Conservation (phyloP, 2,888 invertebrate genomes). For the Apeira syringaria region DNA sequence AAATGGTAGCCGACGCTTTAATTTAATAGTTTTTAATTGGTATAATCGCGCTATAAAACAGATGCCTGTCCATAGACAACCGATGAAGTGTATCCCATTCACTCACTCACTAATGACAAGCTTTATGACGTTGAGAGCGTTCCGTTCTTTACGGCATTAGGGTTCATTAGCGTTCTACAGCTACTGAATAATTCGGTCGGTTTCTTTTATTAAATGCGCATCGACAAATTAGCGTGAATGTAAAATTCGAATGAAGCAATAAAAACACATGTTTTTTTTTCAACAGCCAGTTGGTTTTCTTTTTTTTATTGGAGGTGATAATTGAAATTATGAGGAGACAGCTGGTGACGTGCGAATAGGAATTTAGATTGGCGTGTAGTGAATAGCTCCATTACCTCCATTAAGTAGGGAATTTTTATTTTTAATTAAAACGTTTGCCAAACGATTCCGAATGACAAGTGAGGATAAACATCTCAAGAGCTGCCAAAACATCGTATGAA, state of each 20-base stretch:
- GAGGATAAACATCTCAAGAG: constrained; percentile 6
- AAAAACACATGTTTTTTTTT: constrained; percentile 69
- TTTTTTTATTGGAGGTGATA: constrained; percentile 76
- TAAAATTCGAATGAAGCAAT: constrained; percentile 77
- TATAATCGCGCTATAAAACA: constrained; percentile 73
- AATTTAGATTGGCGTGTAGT: constrained; percentile 57
- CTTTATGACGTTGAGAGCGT: constrained; percentile 49
- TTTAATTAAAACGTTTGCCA: constrained; percentile 8
- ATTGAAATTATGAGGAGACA: constrained; percentile 78
- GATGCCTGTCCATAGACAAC: constrained; percentile 65
- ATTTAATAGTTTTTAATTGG: constrained; percentile 83
- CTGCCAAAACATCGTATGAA: constrained; percentile 12
- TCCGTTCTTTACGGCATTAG: constrained; percentile 69
- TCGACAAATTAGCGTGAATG: constrained; percentile 82
- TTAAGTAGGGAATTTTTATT: constrained; percentile 13
- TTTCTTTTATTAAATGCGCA: constrained; percentile 70
- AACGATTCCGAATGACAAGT: constrained; percentile 8
- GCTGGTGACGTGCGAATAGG: constrained; percentile 54
- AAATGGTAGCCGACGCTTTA: constrained; percentile 73
- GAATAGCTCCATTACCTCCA: constrained; percentile 13
- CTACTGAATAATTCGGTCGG: constrained; percentile 81
- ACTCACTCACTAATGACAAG: constrained; percentile 63
- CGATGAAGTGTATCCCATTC: constrained; percentile 70
- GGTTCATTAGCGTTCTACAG: constrained; percentile 76
- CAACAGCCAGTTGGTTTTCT: constrained; percentile 49